phyloP scores from a whole-genome alignment of 2,113 vertebrate genomes.

The human (Homo sapiens) region DNA sequence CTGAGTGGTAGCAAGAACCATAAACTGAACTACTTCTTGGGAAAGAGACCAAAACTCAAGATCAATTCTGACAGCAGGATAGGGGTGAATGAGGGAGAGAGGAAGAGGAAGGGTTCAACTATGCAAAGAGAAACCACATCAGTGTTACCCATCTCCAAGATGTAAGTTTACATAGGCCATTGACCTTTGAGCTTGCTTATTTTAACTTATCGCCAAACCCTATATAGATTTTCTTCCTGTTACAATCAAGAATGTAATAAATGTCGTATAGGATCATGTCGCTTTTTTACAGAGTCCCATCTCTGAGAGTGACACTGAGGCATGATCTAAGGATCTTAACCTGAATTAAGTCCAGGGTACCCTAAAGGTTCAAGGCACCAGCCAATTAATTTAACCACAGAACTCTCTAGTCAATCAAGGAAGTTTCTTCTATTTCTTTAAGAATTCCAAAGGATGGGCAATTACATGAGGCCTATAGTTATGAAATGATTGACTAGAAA shows the following conservation, averaged over 20 bases:
- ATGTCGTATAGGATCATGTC: not conserved
- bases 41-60: not conserved
- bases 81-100: not conserved
- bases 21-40: not conserved
- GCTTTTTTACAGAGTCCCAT: not conserved
- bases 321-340: not conserved
- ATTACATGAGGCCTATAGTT: not conserved
- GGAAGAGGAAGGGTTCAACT: not conserved
- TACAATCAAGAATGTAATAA: not conserved
- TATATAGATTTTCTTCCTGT: not conserved
- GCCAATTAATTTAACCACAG: slow-evolving; percentile 1
- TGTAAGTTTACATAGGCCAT: not conserved
- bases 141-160: not conserved
- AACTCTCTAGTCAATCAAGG: not conserved
- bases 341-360: not conserved
- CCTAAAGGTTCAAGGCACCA: not conserved
- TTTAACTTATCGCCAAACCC: not conserved
- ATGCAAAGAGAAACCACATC: not conserved
- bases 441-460: not conserved
- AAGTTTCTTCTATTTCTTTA: slow-evolving; percentile 5
- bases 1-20: not conserved
- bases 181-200: slow-evolving; percentile 34
- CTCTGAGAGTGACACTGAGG: not conserved
- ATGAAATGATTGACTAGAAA: not conserved
- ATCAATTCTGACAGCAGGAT: not conserved